Conservation (phyloP, 2,888 invertebrate genomes). For the Mesochorus sp. region DNA sequence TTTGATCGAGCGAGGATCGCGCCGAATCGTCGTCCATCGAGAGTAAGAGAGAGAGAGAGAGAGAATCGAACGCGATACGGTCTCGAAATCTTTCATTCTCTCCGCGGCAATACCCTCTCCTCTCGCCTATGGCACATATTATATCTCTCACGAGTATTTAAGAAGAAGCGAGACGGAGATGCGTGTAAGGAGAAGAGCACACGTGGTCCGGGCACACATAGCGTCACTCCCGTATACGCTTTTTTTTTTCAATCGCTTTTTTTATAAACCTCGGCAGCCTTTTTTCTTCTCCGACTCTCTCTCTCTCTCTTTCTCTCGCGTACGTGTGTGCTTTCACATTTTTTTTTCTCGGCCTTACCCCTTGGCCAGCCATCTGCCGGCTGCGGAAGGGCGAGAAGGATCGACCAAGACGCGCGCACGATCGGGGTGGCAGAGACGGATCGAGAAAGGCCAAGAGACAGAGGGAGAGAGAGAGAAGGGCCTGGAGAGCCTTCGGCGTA, state of each 20-base stretch:
- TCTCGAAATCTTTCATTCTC: constrained; percentile 45
- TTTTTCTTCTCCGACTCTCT: constrained; percentile 62
- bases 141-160: constrained; percentile 55
- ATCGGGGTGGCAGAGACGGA: constrained; percentile 54
- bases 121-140: too few species aligned
- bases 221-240: constrained; percentile 65
- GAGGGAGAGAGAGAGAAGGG: constrained; percentile 63
- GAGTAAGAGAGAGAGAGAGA: too few species aligned
- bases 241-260: constrained; percentile 77
- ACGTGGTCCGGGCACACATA: constrained; percentile 73
- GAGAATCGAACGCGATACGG: constrained; percentile 67
- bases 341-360: constrained; percentile 81
- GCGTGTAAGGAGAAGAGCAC: constrained; percentile 64
- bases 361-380: constrained; percentile 84
- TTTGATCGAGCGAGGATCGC: constrained; percentile 77
- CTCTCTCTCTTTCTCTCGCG: constrained; percentile 62
- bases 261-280: constrained; percentile 75
- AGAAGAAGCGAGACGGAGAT: constrained; percentile 32
- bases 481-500: constrained; percentile 46
- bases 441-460: constrained; percentile 61
- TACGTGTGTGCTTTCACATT: constrained; percentile 74
- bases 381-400: constrained; percentile 82
- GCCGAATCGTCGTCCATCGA: constrained; percentile 61
- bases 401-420: constrained; percentile 76
- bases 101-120: constrained; percentile 13